Evolutionary conservation across 2,888 invertebrate species (phyloP), one percentile per base, ranked within the genome.

Genomic region (Apodemia zela): DNA sequence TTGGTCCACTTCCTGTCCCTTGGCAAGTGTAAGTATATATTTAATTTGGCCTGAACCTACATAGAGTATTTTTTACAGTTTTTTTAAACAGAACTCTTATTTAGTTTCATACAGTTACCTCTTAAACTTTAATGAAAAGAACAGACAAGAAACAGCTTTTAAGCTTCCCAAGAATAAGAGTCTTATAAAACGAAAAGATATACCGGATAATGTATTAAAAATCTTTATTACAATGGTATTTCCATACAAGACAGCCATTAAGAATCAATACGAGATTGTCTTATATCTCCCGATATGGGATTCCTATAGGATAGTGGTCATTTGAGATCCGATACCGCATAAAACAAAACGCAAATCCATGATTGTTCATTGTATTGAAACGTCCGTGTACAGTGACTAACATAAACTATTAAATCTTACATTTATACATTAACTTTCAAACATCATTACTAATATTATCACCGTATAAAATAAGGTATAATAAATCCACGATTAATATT

Each of bases 351-450:
- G 77, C 66, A 71, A 69, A 74, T 69, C 75, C 75, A 73, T 83
- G 84, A 84, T 84, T 84, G 84, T 87, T 86, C 85, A 85, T 86
- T 84, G 86, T 89, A 89, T 89, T 86, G 86, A 88, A 89, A 85
- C 84, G 84, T 86, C 85, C 77, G 78, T 68, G 85, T 83, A 89
- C 75, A 70, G 77, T 69, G 63, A 60, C 59, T 49, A 45, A 61
- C 60, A 66, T 63, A 81, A 76, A 70, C 74, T 66, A 60, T 62
- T 61, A 64, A 49, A 35, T 61, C 7, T 33, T n/a, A n/a, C n/a
- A n/a, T n/a, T n/a, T n/a, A n/a, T 6, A 33, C 1, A 62, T 13
- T 60, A 64, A 42, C 15, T 42, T 42, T 5, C 2, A 3, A 38
- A 11, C 10, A 15, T 2, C 5, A 5, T 42, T 38, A 38, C 5